These are phyloP conservation scores for Drosophila persimilis DNA, from an alignment of 1,140 invertebrate species.

Conservation along the genomic window DNA sequence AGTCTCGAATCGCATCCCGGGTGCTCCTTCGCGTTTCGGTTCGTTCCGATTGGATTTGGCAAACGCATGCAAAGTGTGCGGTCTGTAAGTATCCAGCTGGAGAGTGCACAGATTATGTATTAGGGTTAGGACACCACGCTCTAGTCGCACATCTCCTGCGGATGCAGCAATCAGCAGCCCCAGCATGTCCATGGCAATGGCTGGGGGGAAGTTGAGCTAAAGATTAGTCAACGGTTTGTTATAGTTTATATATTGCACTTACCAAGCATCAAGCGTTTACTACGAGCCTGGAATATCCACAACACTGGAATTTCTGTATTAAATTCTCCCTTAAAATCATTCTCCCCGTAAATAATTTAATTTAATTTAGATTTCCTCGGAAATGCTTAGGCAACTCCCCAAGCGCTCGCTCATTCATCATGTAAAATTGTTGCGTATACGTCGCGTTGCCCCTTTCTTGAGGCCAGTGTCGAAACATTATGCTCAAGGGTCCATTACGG, in stretches of 20 bases:
- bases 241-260: too few species aligned
- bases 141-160: conserved; percentile 20
- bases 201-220: not conserved
- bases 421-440: conserved; percentile 1
- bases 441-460: not conserved
- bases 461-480: conserved; percentile 31
- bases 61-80: conserved; percentile 44
- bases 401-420: conserved; percentile 8
- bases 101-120: conserved; percentile 27
- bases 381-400: not conserved
- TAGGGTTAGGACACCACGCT: conserved; percentile 9
- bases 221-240: not conserved
- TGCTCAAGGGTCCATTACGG: conserved; percentile 32
- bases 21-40: conserved; percentile 9
- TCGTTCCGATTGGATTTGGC: conserved; percentile 39
- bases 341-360: too few species aligned
- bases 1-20: conserved; percentile 43
- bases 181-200: not conserved
- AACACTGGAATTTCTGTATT: too few species aligned
- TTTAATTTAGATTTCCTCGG: too few species aligned
- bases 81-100: conserved; percentile 12
- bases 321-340: too few species aligned
- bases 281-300: too few species aligned
- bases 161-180: not conserved
- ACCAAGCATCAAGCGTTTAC: too few species aligned